Evolutionary conservation across 2,113 vertebrate genomes (phyloP), one percentile per base, ranked within the genome.

Genomic region (Albula goreensis): DNA sequence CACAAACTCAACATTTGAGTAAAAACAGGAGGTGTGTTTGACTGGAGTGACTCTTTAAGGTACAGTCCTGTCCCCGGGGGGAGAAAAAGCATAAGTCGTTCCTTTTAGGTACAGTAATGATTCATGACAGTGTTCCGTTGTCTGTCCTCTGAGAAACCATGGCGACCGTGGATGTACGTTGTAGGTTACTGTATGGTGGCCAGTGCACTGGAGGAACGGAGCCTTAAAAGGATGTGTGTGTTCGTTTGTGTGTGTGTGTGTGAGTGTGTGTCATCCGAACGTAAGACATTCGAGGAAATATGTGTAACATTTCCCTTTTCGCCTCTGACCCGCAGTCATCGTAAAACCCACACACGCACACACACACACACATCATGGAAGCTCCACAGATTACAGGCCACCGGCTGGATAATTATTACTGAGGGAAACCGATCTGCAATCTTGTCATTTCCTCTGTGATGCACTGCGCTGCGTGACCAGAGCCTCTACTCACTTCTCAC

Each of bases 301-400:
- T 88, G 86, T 50, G 85, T 89, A 91, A 93, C 89, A 93, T 91
- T 93, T 91, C 87, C 86, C 78, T 66, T 91, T 50, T 49, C 31
- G 31, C 31, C 66, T 88, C 52, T 89, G 52, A 60, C 88, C 85
- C 86, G 88, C 89, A 90, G 91, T 91, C 90, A 17, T 41, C 31
- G 17, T 63, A 19, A 63, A 11, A 63, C 60, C 17, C 53, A 56
- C 6, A 56, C 53, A 56, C 53, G 12, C 53, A 56, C 53, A 92
- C 86, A 91, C 90, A 90, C 90, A 89, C 92, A 92, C 89, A 91
- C 92, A 95, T 93, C 91, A 90, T 88, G 89, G 89, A 90, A 90
- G 89, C 60, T 91, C 93, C 93, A 89, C 94, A 95, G 94, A 95
- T 94, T 94, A 95, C 93, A 95, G 93, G 89, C 92, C 93, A 94